Evolutionary conservation across 2,113 vertebrate species (phyloP).

Genomic region (Pongo abelii): DNA sequence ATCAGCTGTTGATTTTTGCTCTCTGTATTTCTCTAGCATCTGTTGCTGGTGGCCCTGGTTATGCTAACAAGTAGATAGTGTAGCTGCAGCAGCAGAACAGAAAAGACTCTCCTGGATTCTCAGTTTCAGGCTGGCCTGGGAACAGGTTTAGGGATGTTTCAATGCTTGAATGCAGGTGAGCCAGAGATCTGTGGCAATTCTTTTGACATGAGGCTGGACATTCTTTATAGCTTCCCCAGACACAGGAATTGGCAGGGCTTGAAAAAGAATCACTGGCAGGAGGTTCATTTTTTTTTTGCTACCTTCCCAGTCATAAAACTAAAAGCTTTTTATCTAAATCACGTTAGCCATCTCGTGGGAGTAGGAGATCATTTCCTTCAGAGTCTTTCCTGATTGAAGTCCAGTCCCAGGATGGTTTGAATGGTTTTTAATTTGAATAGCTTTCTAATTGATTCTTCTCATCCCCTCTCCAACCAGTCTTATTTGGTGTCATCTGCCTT

Average conservation of each 20-base stretch:
- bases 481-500: slow-evolving; percentile 47
- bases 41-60: neutral
- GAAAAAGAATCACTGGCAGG: slow-evolving; percentile 75
- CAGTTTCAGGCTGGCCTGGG: neutral
- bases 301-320: slow-evolving; percentile 70
- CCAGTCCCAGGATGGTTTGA: slow-evolving; percentile 56
- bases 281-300: slow-evolving; percentile 77
- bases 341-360: slow-evolving; percentile 61
- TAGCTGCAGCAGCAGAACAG: neutral
- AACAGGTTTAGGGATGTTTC: neutral
- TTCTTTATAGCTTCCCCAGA: slow-evolving; percentile 72
- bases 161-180: neutral
- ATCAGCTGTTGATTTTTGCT: neutral
- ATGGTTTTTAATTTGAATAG: slow-evolving; percentile 75
- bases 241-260: slow-evolving; percentile 69
- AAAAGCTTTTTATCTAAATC: slow-evolving; percentile 77
- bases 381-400: slow-evolving; percentile 22
- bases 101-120: neutral
- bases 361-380: slow-evolving; percentile 67
- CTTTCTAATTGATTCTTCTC: slow-evolving; percentile 60
- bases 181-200: neutral
- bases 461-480: slow-evolving; percentile 2
- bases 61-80: accelerated
- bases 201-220: slow-evolving; percentile 40
- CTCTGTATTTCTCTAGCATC: neutral